Evolutionary conservation across 2,797 vertebrate genomes (phyloP).

Genomic region (Syngnathus rostellatus): DNA sequence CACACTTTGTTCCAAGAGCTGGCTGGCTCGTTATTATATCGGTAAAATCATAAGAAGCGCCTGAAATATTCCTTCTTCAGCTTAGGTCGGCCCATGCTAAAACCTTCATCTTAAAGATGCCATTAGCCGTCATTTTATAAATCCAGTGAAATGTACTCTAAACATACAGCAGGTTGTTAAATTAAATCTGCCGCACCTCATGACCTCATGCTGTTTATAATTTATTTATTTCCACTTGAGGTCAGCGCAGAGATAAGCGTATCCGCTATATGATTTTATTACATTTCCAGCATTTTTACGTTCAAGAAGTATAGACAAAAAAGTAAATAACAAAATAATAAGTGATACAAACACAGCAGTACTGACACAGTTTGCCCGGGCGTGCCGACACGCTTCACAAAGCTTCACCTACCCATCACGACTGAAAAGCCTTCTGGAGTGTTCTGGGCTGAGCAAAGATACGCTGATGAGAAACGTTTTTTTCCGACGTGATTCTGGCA

Average conservation of each 20-base stretch:
- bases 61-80: neutral
- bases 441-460: conserved; percentile 51
- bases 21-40: conserved; percentile 1
- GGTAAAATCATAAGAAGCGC: neutral
- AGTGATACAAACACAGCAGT: too few relatives aligned
- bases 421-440: conserved; percentile 2
- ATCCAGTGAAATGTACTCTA: neutral
- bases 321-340: too few relatives aligned
- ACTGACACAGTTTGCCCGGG: too few relatives aligned
- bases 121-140: conserved; percentile 1
- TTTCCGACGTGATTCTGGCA: conserved; percentile 47
- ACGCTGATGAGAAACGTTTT: conserved; percentile 41
- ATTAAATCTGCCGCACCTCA: neutral
- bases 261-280: neutral
- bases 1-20: conserved; percentile 5
- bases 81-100: neutral
- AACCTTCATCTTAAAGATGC: conserved; percentile 4
- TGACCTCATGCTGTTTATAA: neutral
- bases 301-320: too few relatives aligned
- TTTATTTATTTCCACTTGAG: neutral
- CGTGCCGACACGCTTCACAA: too few relatives aligned
- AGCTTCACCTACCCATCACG: too few relatives aligned
- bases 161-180: neutral
- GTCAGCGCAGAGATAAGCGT: neutral
- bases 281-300: neutral